These are phyloP conservation scores for Hydrophis major DNA, from an alignment of 2,797 vertebrate species.

Conservation along the genomic window DNA sequence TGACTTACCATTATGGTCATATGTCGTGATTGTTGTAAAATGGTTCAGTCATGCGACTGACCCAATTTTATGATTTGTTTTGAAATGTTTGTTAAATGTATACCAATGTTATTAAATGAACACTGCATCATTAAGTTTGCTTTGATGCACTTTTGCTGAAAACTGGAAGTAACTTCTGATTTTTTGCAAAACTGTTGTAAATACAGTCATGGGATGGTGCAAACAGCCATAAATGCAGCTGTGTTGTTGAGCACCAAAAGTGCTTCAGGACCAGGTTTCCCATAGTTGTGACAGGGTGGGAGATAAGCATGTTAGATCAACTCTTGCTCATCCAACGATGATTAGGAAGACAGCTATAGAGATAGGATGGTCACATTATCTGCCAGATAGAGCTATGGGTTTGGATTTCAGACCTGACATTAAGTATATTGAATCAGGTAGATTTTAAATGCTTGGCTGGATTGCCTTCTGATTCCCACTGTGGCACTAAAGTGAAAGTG, in stretches of 20 bases:
- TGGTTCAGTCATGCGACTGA: background rate
- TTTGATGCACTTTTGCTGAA: background rate
- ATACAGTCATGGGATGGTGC: background rate
- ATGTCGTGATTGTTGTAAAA: background rate
- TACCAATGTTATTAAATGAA: background rate
- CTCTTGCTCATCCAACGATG: background rate
- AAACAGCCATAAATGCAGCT: background rate
- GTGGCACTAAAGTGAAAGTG: constrained; percentile 13
- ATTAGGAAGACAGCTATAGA: background rate
- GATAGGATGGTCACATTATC: background rate
- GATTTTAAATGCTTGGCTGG: background rate
- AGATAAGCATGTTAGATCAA: background rate
- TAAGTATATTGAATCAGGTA: constrained; percentile 7
- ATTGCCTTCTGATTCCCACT: constrained; percentile 12
- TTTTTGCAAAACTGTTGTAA: background rate
- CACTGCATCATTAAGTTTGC: background rate
- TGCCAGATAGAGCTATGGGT: background rate
- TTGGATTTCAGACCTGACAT: constrained; percentile 11
- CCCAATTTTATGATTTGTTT: background rate
- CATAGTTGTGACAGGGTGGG: background rate
- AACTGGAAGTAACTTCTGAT: background rate
- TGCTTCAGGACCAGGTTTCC: background rate
- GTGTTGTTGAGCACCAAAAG: background rate
- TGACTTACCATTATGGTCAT: background rate
- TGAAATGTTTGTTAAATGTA: background rate